Conservation (phyloP, 2,113 vertebrate species). For the Thryonomys swinderianus region DNA sequence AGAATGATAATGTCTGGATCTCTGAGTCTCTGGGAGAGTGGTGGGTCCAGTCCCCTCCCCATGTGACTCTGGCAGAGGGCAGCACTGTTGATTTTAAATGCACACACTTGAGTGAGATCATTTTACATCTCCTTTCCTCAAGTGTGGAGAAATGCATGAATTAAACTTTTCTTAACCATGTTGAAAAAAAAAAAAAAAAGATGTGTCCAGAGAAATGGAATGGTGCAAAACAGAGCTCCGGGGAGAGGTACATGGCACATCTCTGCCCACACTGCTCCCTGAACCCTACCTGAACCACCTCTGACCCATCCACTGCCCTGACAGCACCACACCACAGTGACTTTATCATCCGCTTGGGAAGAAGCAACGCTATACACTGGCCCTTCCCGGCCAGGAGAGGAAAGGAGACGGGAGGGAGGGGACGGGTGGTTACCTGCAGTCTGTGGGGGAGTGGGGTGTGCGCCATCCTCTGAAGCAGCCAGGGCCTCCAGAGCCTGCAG, state of each 20-base stretch:
- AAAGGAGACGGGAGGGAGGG: constrained; percentile 37
- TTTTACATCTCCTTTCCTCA: no score
- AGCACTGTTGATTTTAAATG: background rate
- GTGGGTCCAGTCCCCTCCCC: background rate
- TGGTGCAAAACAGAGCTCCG: constrained; percentile 12
- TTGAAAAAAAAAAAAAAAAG: no score
- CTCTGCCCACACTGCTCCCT: background rate
- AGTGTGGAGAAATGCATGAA: no score
- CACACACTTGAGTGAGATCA: background rate
- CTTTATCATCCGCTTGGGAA: constrained; percentile 10
- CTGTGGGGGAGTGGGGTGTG: constrained; percentile 94
- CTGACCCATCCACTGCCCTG: constrained; percentile 5
- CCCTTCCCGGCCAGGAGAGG: constrained; percentile 25
- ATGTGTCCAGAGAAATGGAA: constrained; percentile 43
- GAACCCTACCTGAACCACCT: background rate
- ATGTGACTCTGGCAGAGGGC: background rate
- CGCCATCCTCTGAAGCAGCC: constrained; percentile 97
- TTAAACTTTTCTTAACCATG: no score
- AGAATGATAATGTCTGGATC: background rate
- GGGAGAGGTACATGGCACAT: background rate
- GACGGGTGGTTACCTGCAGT: constrained; percentile 92
- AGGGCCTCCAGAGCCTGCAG: constrained; percentile 98
- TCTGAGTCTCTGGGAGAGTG: background rate
- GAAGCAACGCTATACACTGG: constrained; percentile 43
- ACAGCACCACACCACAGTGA: background rate